Base-by-base conservation (phyloP, 2,797 vertebrate species). In the Fringilla coelebs region DNA sequence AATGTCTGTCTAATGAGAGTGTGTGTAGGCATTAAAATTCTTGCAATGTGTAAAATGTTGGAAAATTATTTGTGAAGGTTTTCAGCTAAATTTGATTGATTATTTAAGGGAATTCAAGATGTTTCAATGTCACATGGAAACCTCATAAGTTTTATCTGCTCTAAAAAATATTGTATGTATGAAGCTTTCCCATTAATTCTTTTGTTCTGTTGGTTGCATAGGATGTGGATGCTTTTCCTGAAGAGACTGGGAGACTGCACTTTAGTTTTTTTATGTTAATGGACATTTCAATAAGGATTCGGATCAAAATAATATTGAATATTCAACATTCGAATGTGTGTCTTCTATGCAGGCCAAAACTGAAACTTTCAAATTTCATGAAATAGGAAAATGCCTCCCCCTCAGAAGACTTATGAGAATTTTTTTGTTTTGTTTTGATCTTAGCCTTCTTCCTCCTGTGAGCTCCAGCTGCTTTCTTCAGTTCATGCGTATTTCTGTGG, bases 391-490 rank as follows among this genome's bases (percentile, higher is more conserved):
- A 81, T 29, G 5, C 20, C 12, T 89, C 17, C 10, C 11, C 52
- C 45, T 86, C 45, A 40, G 66, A 76, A 87, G 54, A 66, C 55
- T 68, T 55, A 28, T 31, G 72, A 92, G 86, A 91, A 34, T 55
- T 75, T 49, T 88, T 88, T 74, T 28, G 32, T 25, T 85, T 88
- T 93, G 57, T 66, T 88, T 87, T 88, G 76, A 68, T 85, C 70
- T 75, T 93, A 94, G 85, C n/a, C 49, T 88, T 76, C 84, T 74
- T 60, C 62, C 52, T 89, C 45, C 85, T 78, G 67, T 82, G 91
- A 46, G 60, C 88, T 94, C 88, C 88, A 96, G 89, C 92, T 96
- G 94, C 34, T 76, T 94, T 61, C 70, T 86, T 91, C 36, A 36
- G 54, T 78, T 91, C 70, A 19, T 76, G 21, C 7, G 3, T 74